phyloP scores from a whole-genome alignment of 2,113 vertebrate species.

The Emydura subglobosa region DNA sequence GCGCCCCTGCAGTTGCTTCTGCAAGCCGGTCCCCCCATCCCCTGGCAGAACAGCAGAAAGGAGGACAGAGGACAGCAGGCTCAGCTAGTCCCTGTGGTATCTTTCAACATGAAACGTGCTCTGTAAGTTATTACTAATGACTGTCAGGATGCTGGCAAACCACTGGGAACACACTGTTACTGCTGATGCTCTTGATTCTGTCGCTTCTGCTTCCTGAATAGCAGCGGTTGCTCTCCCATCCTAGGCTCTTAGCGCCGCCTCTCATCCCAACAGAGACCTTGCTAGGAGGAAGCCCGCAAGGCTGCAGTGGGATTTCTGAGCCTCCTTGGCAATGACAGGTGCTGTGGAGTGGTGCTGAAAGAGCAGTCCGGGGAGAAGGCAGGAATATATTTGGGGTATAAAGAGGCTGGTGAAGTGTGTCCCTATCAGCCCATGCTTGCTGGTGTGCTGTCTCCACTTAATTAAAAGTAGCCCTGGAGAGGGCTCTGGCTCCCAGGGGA shows the following conservation, averaged over 20 bases:
- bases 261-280: neutral
- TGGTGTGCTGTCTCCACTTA: conserved; percentile 57
- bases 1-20: neutral
- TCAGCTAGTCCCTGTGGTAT: fast-evolving
- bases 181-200: neutral
- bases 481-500: conserved; percentile 23
- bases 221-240: neutral
- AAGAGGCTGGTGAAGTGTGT: conserved; percentile 47
- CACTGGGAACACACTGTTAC: no score
- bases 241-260: neutral
- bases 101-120: fast-evolving
- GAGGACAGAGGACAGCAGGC: neutral
- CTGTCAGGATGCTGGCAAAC: neutral
- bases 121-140: neutral
- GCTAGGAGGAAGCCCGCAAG: neutral
- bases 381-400: conserved; percentile 29
- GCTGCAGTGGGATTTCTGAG: neutral
- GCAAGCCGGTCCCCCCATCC: neutral
- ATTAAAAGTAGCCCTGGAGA: conserved; percentile 63
- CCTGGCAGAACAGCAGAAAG: neutral
- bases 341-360: neutral
- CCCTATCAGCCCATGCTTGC: conserved; percentile 59
- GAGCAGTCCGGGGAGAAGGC: conserved; percentile 17
- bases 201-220: neutral
- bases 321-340: neutral